phyloP scores from a whole-genome alignment of 2,797 vertebrate genomes.

The Hapalemur alaotrensis region DNA sequence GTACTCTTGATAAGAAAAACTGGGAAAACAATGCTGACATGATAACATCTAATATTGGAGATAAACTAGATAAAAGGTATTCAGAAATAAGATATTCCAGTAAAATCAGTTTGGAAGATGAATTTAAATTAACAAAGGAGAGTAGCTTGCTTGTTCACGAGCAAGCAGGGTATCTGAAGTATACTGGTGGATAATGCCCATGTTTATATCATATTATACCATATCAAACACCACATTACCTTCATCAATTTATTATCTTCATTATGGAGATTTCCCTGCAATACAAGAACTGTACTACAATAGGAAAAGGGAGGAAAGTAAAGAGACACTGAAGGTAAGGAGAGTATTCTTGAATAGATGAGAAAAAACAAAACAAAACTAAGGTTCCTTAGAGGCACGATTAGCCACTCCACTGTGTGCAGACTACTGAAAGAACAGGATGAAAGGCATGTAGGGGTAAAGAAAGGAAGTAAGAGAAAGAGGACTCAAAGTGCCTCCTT shows the following conservation, averaged over 20 bases:
- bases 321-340: neutral
- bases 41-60: neutral
- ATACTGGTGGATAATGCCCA: neutral
- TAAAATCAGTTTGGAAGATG: constrained; percentile 1
- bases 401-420: neutral
- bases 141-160: neutral
- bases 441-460: neutral
- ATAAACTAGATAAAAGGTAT: neutral
- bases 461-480: neutral
- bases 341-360: neutral
- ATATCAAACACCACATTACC: neutral
- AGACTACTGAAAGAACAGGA: neutral
- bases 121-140: neutral
- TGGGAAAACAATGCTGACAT: neutral
- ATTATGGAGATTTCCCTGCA: neutral
- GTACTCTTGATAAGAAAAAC: neutral
- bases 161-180: neutral
- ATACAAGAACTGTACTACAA: neutral
- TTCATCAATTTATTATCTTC: neutral
- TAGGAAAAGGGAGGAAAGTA: neutral
- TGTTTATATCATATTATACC: neutral
- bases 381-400: neutral
- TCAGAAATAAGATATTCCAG: constrained; percentile 10
- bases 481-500: neutral
- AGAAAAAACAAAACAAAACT: neutral